Conservation (phyloP, 2,113 vertebrate genomes). For the Macroglossus sobrinus region DNA sequence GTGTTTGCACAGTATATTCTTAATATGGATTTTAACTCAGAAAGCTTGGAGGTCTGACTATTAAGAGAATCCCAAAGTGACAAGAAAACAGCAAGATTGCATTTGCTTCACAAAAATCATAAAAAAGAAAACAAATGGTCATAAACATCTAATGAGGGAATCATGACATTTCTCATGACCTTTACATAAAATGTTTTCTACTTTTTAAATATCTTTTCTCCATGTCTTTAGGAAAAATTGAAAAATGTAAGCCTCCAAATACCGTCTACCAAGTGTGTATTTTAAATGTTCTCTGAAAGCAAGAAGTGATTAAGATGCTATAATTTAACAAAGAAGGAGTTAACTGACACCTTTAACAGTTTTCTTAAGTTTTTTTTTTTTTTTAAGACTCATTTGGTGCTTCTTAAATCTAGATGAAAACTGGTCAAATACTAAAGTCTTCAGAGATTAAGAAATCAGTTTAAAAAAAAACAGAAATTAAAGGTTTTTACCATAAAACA, state of each 20-base stretch:
- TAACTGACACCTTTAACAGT: not conserved
- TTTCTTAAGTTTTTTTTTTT: not conserved
- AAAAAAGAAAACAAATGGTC: not conserved
- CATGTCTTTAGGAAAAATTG: not conserved
- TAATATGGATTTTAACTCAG: not conserved
- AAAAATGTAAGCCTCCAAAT: not conserved
- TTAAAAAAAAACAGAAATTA: not conserved
- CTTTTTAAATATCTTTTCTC: not conserved
- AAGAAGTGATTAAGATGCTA: not conserved
- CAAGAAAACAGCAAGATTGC: not conserved
- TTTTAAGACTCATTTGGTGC: not conserved
- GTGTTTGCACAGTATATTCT: constrained; percentile 18
- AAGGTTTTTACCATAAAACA: not conserved
- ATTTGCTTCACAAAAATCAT: not conserved
- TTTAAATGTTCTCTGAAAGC: not conserved
- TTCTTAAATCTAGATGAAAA: not conserved
- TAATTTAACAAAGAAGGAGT: not conserved
- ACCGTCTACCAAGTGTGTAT: not conserved
- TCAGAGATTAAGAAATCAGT: not conserved
- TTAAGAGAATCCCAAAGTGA: not conserved
- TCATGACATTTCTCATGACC: not conserved
- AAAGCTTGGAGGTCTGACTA: not conserved
- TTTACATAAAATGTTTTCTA: not conserved
- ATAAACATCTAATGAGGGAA: not conserved
- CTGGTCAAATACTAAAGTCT: not conserved